Base-by-base conservation (phyloP, 2,113 vertebrate genomes). In the Urocolius indicus region DNA sequence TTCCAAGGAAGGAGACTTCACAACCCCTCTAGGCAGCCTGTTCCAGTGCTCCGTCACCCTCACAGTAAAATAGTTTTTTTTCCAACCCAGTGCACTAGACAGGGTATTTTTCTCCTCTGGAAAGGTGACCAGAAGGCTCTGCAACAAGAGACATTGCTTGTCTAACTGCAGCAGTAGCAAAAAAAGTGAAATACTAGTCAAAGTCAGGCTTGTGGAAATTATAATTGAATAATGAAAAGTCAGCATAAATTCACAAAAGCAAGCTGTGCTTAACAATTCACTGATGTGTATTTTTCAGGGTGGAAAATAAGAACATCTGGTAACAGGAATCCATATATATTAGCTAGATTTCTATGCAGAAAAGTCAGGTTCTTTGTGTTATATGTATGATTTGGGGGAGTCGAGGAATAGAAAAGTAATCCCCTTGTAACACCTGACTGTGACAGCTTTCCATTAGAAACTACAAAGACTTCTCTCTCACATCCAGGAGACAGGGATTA, bases 161-260 rank as follows among this genome's bases (percentile, higher is more conserved):
- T 54, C 41, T 89, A 90, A 84, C 32, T 87, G 69, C 74, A 94
- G 74, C 55, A 79, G n/a, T 26, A 69, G 80, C 69, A 83, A 90
- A 72, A 87, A 66, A 74, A 10, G n/a, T 3, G 76, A 89, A 84
- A 74, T 90, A 67, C 36, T 80, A 72, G 36, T 89, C 69, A 90
- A 76, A 72, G 75, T 82, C 87, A 94, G 81, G 48, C 88, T 91
- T 82, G 49, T 54, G 80, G 87, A 93, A 96, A 94, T 92, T 76
- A 88, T 65, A 23, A 66, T 94, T 93, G 93, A 95, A 96, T 96
- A 95, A 94, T n/a, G 61, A 84, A 90, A 96, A 96, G 79, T 85
- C 95, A 96, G 73, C 76, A 93, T 68, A 84, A 67, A 91, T 94
- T 94, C 89, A 87, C 5, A 34, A 95, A 94, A 93, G 68, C 51